Conservation (phyloP, 2,888 invertebrate genomes). For the Omphaloscelis lunosa region DNA sequence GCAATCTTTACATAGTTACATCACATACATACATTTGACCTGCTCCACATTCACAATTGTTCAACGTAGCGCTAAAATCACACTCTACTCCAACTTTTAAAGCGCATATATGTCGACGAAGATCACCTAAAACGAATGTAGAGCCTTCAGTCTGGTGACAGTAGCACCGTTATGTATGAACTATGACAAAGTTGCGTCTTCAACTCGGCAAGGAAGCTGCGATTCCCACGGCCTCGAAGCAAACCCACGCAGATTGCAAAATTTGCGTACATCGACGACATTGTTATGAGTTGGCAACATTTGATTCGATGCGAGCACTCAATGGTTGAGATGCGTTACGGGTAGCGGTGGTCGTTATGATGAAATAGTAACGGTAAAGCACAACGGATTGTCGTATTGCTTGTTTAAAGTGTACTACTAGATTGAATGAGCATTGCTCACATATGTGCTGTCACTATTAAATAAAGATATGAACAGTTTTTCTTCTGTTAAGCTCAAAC, state of each 20-base stretch:
- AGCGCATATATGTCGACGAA: slow-evolving; percentile 34
- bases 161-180: slow-evolving; percentile 81
- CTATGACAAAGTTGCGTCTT: slow-evolving; percentile 73
- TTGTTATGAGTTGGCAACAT: slow-evolving; percentile 67
- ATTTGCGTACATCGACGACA: slow-evolving; percentile 75
- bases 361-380: slow-evolving; percentile 57
- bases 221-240: slow-evolving; percentile 86
- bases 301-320: slow-evolving; percentile 54
- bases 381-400: slow-evolving; percentile 40
- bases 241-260: slow-evolving; percentile 77
- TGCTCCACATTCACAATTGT: slow-evolving; percentile 72
- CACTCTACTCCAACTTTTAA: slow-evolving; percentile 34
- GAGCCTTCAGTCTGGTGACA: slow-evolving; percentile 67
- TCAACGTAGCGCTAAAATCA: slow-evolving; percentile 60
- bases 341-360: slow-evolving; percentile 53
- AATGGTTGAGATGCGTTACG: slow-evolving; percentile 57
- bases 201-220: slow-evolving; percentile 71
- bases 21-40: slow-evolving; percentile 74
- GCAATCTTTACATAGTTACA: slow-evolving; percentile 78
- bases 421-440: slow-evolving; percentile 29
- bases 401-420: slow-evolving; percentile 36
- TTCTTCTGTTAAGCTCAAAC: slow-evolving; percentile 33
- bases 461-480: slow-evolving; percentile 18
- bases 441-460: slow-evolving; percentile 24
- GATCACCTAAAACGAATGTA: slow-evolving; percentile 59